phyloP scores from a whole-genome alignment of 2,797 vertebrate genomes.

The Sebastes steindachneri region DNA sequence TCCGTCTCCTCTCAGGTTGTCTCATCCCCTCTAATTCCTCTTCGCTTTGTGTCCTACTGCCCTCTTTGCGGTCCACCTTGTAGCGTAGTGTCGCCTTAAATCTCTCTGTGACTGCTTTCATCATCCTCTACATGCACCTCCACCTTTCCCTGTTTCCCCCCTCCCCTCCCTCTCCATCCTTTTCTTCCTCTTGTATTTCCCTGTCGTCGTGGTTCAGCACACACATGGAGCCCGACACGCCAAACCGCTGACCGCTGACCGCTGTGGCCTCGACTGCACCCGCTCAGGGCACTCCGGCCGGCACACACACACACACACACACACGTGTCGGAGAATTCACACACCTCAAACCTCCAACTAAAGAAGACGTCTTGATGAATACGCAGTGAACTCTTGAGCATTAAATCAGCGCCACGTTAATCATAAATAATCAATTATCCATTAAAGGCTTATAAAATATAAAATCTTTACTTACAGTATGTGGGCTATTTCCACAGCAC shows the following conservation, averaged over 20 bases:
- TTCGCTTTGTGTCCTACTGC: neutral
- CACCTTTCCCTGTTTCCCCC: neutral
- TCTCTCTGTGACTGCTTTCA: constrained; percentile 32
- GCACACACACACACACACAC: neutral
- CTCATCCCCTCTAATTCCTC: neutral
- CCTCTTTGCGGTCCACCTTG: constrained; percentile 23
- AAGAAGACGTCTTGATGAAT: constrained; percentile 6
- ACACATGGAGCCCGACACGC: neutral
- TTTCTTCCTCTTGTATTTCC: neutral
- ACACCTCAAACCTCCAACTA: neutral
- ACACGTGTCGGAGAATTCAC: neutral
- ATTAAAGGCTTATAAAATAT: neutral
- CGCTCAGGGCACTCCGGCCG: neutral
- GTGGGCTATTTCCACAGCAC: neutral
- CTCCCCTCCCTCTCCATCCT: neutral
- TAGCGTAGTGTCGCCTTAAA: constrained; percentile 9
- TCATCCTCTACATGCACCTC: constrained; percentile 15
- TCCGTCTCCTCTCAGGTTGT: neutral
- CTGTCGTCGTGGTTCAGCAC: constrained; percentile 24
- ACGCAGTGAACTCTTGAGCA: neutral
- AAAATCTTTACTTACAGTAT: neutral
- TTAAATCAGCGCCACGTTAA: neutral
- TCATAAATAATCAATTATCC: constrained; percentile 7
- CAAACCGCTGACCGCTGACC: constrained; percentile 36
- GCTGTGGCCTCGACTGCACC: constrained; percentile 24